Evolutionary conservation across 2,888 invertebrate genomes (phyloP), one percentile per base, ranked within the genome.

Genomic region (Polylopha cassiicola): DNA sequence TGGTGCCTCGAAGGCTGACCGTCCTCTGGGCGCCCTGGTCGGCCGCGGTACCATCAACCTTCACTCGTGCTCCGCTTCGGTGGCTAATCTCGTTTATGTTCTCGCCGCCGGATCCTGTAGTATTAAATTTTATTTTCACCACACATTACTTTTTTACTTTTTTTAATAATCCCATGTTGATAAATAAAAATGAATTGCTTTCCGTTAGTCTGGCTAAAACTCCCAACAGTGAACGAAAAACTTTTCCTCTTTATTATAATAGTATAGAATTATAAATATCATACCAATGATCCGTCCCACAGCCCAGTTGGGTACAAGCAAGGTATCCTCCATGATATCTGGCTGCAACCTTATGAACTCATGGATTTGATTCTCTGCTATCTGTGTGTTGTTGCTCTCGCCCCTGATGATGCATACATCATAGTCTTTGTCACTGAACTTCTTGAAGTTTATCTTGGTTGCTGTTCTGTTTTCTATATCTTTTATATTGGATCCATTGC

Each of bases 401-500:
- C 97, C 97, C 34, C 87, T 80, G 45, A 97, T 92, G 6, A 90
- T 75, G 58, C 94, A 94, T 4, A 90, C 84, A 48, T 92, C 84
- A 20, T 87, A 87, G 24, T 88, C 88, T 39, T 88, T 87, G 45
- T 90, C 89, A 26, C 84, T 77, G 36, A 79, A 78, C 62, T 77
- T 76, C 51, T 77, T 78, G 51, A 78, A 88, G 60, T 78, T 71
- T 34, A 89, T 87, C 47, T 69, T 65, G 3, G 95, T 92, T 20
- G 90, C 89, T 0, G 93, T 91, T 52, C 88, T 89, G 36, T 88
- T 87, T 68, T 95, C 91, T 45, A 97, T 89, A 39, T 89, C 86
- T 68, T 92, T 92, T 30, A 96, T 89, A 57, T 90, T 91, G n/a
- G 87, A 77, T 3, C 96, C 95, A 53, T 88, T 89, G 51, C 93